Evolutionary conservation across 2,888 invertebrate genomes (phyloP).

Genomic region (Apotomis capreana): DNA sequence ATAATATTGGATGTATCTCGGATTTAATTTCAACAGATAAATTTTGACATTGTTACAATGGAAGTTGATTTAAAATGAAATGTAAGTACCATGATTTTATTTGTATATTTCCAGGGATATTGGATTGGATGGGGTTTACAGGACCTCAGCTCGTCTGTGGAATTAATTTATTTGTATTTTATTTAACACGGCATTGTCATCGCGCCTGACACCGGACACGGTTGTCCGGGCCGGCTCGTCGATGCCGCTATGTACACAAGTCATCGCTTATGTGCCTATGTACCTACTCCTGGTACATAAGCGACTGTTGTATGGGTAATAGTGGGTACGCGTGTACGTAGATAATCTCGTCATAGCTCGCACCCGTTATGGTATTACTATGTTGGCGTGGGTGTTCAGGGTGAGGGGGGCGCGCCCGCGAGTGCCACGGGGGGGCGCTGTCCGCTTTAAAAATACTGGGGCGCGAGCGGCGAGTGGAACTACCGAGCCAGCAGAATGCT

Average conservation of each 20-base stretch:
- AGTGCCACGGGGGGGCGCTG: slow-evolving; percentile 74
- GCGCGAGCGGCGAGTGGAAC: slow-evolving; percentile 64
- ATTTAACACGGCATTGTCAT: slow-evolving; percentile 66
- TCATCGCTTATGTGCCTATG: slow-evolving; percentile 75
- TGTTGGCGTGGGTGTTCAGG: slow-evolving; percentile 66
- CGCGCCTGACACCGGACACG: slow-evolving; percentile 64
- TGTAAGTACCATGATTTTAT: too few species aligned
- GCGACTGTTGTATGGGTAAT: slow-evolving; percentile 67
- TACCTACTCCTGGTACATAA: slow-evolving; percentile 72
- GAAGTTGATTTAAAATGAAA: too few species aligned
- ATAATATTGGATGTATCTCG: too few species aligned
- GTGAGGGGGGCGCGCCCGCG: slow-evolving; percentile 58
- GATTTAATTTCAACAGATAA: too few species aligned
- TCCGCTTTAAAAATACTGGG: slow-evolving; percentile 82
- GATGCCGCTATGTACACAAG: slow-evolving; percentile 76
- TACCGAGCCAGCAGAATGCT: slow-evolving; percentile 70
- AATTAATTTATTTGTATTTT: slow-evolving; percentile 29
- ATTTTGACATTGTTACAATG: too few species aligned
- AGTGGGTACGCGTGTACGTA: slow-evolving; percentile 75
- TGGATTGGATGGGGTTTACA: too few species aligned
- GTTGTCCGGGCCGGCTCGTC: slow-evolving; percentile 76
- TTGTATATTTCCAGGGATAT: too few species aligned
- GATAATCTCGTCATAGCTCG: slow-evolving; percentile 83
- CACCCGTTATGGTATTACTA: slow-evolving; percentile 83
- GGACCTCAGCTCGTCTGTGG: background rate